Percentiles rank a stretch among this genome's conserved stretches.
These are phyloP conservation scores for Hipposideros armiger DNA, from an alignment of 2,113 vertebrate genomes.

Conservation along the genomic window DNA sequence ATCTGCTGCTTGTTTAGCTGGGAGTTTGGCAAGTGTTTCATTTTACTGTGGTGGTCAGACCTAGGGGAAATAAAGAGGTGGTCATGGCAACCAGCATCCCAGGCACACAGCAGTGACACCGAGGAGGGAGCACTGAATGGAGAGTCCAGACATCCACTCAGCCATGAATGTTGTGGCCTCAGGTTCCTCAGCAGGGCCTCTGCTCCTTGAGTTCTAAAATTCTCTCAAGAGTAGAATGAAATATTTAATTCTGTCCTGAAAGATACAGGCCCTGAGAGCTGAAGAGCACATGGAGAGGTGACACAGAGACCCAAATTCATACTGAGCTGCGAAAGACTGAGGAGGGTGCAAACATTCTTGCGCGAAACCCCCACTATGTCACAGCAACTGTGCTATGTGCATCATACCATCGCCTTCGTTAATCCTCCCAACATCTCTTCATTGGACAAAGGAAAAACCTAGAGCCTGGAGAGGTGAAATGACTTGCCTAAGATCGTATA, in stretches of 20 bases:
- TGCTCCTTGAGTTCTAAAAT: neutral
- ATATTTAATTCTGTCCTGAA: neutral
- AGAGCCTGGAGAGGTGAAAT: neutral
- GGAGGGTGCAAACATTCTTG: neutral
- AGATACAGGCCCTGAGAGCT: neutral
- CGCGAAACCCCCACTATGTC: neutral
- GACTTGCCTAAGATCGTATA: neutral
- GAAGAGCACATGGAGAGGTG: neutral
- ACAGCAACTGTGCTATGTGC: neutral
- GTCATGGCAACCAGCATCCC: slow-evolving; percentile 84
- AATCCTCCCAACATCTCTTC: neutral
- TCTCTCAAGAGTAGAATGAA: neutral
- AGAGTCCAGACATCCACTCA: neutral
- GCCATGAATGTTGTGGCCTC: neutral
- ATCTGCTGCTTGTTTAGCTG: slow-evolving; percentile 85
- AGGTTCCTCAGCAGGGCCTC: neutral
- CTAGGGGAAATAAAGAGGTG: slow-evolving; percentile 81
- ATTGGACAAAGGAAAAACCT: neutral
- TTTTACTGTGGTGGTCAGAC: slow-evolving; percentile 80
- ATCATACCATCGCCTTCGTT: neutral
- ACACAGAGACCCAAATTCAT: neutral
- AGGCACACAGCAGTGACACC: neutral
- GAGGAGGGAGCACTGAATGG: neutral
- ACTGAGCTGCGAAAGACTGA: neutral
- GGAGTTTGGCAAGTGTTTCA: slow-evolving; percentile 79